Evolutionary conservation across 2,888 invertebrate species (phyloP).

Genomic region (Callyntrura guangdongensis): DNA sequence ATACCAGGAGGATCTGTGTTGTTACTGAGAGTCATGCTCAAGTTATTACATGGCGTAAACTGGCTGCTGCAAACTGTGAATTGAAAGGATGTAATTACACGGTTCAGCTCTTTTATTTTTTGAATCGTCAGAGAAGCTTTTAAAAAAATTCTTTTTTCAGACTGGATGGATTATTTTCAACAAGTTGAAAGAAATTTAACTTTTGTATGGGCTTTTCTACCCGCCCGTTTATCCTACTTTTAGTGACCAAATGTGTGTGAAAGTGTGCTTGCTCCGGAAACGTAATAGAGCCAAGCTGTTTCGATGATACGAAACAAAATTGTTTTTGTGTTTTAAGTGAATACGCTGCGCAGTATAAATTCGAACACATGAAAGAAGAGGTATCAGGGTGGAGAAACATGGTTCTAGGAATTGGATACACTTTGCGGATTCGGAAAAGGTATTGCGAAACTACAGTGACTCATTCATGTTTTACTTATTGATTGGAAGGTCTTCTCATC

Average conservation of each 20-base stretch:
- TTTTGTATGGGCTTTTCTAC: not conserved
- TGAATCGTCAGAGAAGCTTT: conserved; percentile 19
- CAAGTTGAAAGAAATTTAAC: not conserved
- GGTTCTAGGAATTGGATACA: conserved; percentile 84
- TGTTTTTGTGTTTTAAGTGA: conserved; percentile 3
- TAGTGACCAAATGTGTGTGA: not conserved
- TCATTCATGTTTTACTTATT: not conserved
- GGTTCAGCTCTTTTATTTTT: conserved; percentile 63
- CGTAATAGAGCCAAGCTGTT: not conserved
- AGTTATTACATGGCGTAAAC: not conserved
- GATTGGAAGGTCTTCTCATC: not conserved
- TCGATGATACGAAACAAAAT: conserved; percentile 5
- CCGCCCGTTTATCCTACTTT: conserved; percentile 8
- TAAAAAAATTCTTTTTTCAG: not conserved
- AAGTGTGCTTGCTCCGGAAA: not conserved
- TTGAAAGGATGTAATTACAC: conserved; percentile 77
- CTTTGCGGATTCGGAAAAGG: conserved; percentile 84
- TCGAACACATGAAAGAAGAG: conserved; percentile 56
- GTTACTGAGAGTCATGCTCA: conserved; percentile 26
- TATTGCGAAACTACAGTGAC: conserved; percentile 29
- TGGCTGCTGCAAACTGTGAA: conserved; percentile 50
- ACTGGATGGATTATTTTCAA: conserved; percentile 32
- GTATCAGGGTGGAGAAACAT: conserved; percentile 76
- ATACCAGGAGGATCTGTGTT: conserved; percentile 25
- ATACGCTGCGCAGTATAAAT: not conserved